Conservation (phyloP, 2,113 vertebrate genomes). For the Calidris pugnax region DNA sequence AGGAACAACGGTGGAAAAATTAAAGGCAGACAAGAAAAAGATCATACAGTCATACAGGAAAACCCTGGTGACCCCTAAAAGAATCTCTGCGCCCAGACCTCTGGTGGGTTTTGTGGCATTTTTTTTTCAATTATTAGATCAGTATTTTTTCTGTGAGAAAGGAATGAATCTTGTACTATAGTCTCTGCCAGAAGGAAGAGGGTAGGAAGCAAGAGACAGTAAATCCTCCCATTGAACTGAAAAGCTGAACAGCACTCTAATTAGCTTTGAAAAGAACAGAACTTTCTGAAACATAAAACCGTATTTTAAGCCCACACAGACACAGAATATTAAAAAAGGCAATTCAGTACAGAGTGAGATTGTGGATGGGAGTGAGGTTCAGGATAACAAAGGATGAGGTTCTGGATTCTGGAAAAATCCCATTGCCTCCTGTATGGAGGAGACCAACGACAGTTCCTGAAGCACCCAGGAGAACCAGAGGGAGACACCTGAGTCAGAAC, state of each 20-base stretch:
- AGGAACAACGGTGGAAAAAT: neutral
- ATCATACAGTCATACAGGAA: neutral
- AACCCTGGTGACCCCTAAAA: neutral
- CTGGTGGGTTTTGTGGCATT: too few relatives aligned
- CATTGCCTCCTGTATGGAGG: neutral
- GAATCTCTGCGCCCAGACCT: neutral
- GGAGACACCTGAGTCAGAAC: neutral
- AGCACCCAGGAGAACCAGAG: neutral
- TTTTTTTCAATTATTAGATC: neutral
- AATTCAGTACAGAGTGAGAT: neutral
- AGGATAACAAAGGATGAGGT: neutral
- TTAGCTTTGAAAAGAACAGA: neutral
- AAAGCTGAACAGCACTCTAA: neutral
- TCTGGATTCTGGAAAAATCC: neutral
- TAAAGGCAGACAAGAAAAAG: neutral
- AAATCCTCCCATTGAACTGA: neutral
- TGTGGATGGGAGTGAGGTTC: neutral
- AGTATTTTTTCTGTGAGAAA: neutral
- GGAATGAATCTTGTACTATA: neutral
- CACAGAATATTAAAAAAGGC: neutral
- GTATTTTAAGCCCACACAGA: neutral
- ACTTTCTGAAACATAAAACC: neutral
- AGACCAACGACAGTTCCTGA: neutral
- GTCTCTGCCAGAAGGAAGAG: neutral
- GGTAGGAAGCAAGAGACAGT: neutral